Evolutionary conservation across 1,140 invertebrate genomes (phyloP).

Genomic region (Mactra quadrangularis): DNA sequence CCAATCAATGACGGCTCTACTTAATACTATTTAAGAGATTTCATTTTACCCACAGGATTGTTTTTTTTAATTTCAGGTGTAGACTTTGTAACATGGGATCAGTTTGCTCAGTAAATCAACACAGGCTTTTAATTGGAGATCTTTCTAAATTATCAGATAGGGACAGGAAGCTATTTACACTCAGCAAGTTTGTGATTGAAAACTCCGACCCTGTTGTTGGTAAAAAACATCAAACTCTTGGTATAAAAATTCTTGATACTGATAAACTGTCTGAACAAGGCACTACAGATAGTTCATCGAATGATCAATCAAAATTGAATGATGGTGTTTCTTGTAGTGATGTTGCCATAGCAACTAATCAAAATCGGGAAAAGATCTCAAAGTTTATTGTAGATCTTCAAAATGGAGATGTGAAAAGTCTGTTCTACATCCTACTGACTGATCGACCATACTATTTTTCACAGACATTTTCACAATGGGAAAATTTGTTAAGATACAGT

Average conservation of each 20-base stretch:
- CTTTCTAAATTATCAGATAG: background rate
- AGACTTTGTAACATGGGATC: no score
- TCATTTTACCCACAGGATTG: no score
- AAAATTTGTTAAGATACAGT: conserved; percentile 49
- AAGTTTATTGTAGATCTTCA: background rate
- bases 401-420: background rate
- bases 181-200: conserved; percentile 46
- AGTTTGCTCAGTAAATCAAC: background rate
- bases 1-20: no score
- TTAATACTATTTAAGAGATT: no score
- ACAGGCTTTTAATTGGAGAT: conserved; percentile 36
- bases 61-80: no score
- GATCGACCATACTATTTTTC: conserved; percentile 62
- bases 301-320: background rate
- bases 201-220: background rate
- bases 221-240: background rate
- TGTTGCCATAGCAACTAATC: background rate
- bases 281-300: background rate
- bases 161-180: conserved; percentile 25
- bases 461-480: conserved; percentile 76
- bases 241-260: conserved; percentile 13
- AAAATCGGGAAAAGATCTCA: no score
- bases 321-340: conserved; percentile 12
- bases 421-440: conserved; percentile 64
- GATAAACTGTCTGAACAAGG: background rate